Base-by-base conservation (phyloP, 2,888 invertebrate species). In the Lasioglossum figueresi region DNA sequence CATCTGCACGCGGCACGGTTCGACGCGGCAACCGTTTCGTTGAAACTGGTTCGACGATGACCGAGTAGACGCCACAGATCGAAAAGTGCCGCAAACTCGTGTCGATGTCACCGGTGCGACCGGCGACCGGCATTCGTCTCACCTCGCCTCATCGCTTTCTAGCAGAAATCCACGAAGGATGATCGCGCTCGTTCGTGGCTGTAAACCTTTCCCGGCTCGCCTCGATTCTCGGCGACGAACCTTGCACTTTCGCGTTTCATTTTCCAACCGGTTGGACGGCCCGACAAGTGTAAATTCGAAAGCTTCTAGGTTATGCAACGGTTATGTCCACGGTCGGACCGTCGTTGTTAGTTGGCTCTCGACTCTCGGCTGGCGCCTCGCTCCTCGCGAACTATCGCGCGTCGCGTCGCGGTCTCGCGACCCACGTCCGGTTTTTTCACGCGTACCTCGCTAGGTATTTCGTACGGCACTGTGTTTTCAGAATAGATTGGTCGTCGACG, bases 271-370 rank as follows among this genome's bases (percentile, higher is more conserved):
- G 63, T 43, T 31, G 14, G 31, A 45, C 27, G 43, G 45, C 19
- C 48, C 43, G 45, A 48, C 19, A 31, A 48, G 72, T 10, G 48
- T 19, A 34, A 48, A 31, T 73, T 48, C 48, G 73, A 73, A 45
- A 43, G 23, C 31, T 43, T 76, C 43, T 45, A 76, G 23, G 66
- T 76, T 66, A 76, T 76, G 76, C 63, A 76, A 76, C 34, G 43
- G 10, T 66, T 23, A 37, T 34, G 66, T 27, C 14, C 59, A 31
- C 31, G 31, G 12, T 43, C 19, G 56, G 73, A 34, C 48, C 73
- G 73, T 19, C 23, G 43, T n/a, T 23, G 70, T 56, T 56, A 56
- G 56, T 31, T 31, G 63, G 31, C 63, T 31, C 27, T 27, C 27
- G 59, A 1, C 59, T 27, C 59, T 63, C 16, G 31, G 2, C 63